Evolutionary conservation across 1,140 invertebrate species (phyloP), one percentile per base, ranked within the genome.

Genomic region (Drosophila rufa): DNA sequence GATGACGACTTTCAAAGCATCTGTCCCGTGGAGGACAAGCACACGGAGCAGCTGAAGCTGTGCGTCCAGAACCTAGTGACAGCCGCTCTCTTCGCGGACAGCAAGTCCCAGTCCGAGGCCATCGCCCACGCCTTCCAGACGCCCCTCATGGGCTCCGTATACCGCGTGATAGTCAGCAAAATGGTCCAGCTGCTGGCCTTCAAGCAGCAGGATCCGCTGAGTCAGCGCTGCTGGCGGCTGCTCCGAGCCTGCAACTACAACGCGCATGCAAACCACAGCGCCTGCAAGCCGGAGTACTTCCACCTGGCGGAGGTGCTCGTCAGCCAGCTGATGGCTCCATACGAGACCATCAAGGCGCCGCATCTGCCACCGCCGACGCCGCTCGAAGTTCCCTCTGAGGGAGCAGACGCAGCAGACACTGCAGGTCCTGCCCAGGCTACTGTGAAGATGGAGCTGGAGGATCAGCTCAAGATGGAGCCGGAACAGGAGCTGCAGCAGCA

Each of bases 301-400:
- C 75, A 93, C 58, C 65, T 93, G 30, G 77, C 92, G 2, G 91
- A 93, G 45, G 81, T 93, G 36, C 75, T 93, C 2, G 75, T 92
- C 12, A 90, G 91, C 19, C 87, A 93, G 58, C 48, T 93, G 4
- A 70, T 93, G 62, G 92, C 81, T 12, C 86, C 92, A 1, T 90
- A 75, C 61, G 92, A 92, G 40, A 87, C 85, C 15, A 92, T 92
- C 40, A 91, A 92, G 42, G 57, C 76, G 5, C 6, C 15, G 15
- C 15, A 7, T n/a, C 15, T 14, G 14, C 15, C 40, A 14, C 40
- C 40, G 5, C 40, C 40, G 40, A 6, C 40, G 15, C 46, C 46
- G 12, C 33, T 38, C 4, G 36, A 15, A 40, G 53, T n/a, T 15
- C 56, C 75, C 14, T 22, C 62, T 9, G 19, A 50, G 15, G 40